These are phyloP conservation scores for Coelopa pilipes DNA, from an alignment of 2,888 invertebrate species.

Conservation along the genomic window DNA sequence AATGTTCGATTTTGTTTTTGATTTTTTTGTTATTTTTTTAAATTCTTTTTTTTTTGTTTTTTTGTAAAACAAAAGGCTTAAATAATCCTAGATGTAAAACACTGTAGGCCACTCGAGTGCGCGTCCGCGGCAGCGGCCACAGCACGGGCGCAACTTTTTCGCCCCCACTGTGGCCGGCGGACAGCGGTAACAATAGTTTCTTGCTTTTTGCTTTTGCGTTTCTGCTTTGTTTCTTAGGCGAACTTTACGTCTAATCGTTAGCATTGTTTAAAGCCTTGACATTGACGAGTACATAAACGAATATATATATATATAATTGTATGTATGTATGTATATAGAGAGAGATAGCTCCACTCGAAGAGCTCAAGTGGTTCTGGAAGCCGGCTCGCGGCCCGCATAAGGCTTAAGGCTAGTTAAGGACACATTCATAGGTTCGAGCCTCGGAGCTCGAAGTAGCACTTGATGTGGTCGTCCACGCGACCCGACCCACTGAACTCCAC, in stretches of 20 bases:
- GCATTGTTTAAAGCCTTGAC: too few species aligned
- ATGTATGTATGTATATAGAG: too few species aligned
- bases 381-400: too few species aligned
- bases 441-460: constrained; percentile 28
- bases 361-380: neutral
- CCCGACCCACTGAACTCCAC: too few species aligned
- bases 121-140: constrained; percentile 51
- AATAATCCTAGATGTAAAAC: constrained; percentile 29
- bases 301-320: too few species aligned
- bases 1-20: neutral
- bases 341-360: too few species aligned
- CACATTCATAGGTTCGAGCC: constrained; percentile 37
- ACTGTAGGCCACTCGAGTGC: constrained; percentile 57
- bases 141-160: neutral
- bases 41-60: too few species aligned
- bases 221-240: neutral
- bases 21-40: too few species aligned
- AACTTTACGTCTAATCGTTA: neutral
- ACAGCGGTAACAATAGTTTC: neutral
- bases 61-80: neutral
- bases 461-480: too few species aligned
- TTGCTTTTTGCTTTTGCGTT: neutral
- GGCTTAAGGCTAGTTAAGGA: constrained; percentile 44
- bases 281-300: too few species aligned
- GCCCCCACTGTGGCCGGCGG: constrained; percentile 8